Conservation (phyloP, 2,113 vertebrate species). For the Ageneiosus marmoratus region DNA sequence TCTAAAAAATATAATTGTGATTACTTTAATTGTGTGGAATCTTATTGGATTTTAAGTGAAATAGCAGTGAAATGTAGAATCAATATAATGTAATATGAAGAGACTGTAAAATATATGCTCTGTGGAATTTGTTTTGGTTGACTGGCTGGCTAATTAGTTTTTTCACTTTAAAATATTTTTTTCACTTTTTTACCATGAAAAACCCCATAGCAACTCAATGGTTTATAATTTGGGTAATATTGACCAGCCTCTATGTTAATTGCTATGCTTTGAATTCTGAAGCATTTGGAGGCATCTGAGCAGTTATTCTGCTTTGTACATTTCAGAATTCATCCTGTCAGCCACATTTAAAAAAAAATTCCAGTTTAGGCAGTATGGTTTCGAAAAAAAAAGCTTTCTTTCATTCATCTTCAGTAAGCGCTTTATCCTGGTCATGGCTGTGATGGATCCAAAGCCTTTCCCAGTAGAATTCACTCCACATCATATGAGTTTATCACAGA, state of each 20-base stretch:
- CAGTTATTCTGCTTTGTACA: not conserved
- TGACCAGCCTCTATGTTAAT: not conserved
- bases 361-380: not conserved
- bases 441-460: not conserved
- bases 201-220: not conserved
- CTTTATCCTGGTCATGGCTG: not conserved
- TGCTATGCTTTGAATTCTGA: not conserved
- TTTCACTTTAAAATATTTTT: no score
- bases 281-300: not conserved
- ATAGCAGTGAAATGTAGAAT: not conserved
- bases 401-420: slow-evolving; percentile 11
- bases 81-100: not conserved
- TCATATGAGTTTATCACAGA: not conserved
- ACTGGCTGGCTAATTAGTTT: no score
- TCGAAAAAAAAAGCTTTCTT: not conserved
- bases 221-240: not conserved
- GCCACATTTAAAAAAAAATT: not conserved
- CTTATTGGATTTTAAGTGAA: not conserved
- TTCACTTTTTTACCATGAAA: not conserved
- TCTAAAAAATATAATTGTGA: not conserved
- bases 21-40: not conserved
- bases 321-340: not conserved
- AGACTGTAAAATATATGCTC: not conserved
- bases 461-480: not conserved
- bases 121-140: not conserved